Evolutionary conservation across 64 coral and sea anemone species (phyloP), one percentile per base, ranked within the genome.

Genomic region (Exaiptasia diaphana): DNA sequence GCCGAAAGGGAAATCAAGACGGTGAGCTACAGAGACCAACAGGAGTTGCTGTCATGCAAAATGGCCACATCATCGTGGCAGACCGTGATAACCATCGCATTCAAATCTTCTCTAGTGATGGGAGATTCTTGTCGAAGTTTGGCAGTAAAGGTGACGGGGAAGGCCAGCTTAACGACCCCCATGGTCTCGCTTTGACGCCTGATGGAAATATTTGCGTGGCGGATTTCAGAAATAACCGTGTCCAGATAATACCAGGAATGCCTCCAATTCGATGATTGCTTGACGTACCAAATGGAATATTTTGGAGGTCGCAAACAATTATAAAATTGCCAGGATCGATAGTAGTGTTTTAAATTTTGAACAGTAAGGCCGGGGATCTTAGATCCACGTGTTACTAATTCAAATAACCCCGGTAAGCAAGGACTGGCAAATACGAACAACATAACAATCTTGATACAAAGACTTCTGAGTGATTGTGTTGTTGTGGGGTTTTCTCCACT

Each of bases 71-170:
- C 40, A 92, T 99, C 38, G 95, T 99, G 12, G 95, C 95, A 4
- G 95, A 99, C 57, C 73, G 95, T 57, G 95, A 99, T n/a, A 99
- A 99, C 64, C 95, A 99, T 53, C 90, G 95, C 14, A 93, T 99
- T 79, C 95, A 99, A 81, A 80, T 99, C 22, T 99, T 99, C 57
- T 78, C 69, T 3, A 88, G 84, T 59, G 95, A 99, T 48, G 95
- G 95, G 4, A 85, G 90, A 22, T 92, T 88, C n/a, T 75, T 99
- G 30, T 78, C 85, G 30, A 99, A 99, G 53, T 99, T 99, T 92
- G 95, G 95, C 24, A 88, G 64, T 10, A 99, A 99, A 87, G 95
- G 95, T 64, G 95, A 99, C 68, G 95, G 95, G 2, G 95, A 99
- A 36, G 95, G 95, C 30, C 95, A 99, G 53, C 65, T 99, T 4